These are phyloP conservation scores for Lepus americanus DNA, from an alignment of 2,113 vertebrate genomes.

Conservation along the genomic window DNA sequence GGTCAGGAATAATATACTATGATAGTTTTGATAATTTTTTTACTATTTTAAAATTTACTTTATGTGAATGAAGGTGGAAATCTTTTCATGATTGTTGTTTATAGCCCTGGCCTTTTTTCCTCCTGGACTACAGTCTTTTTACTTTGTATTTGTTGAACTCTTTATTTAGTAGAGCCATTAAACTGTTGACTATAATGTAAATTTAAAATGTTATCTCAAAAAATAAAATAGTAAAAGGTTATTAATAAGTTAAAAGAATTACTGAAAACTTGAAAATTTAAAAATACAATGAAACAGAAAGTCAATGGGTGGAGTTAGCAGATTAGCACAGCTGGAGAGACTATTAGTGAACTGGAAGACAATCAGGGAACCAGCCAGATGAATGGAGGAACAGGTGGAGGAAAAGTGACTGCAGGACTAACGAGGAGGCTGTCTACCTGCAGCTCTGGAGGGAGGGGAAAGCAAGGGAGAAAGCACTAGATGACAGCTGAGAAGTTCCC, in stretches of 20 bases:
- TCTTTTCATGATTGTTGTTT: too few relatives aligned
- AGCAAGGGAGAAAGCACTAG: neutral
- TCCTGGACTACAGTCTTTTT: too few relatives aligned
- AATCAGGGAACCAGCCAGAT: neutral
- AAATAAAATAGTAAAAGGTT: too few relatives aligned
- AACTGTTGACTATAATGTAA: too few relatives aligned
- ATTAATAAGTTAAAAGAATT: neutral
- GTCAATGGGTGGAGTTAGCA: neutral
- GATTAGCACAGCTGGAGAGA: neutral
- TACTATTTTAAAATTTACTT: too few relatives aligned
- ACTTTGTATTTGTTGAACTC: too few relatives aligned
- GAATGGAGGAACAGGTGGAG: neutral
- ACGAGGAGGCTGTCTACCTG: neutral
- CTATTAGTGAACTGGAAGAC: neutral
- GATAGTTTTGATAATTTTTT: too few relatives aligned
- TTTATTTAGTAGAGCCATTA: too few relatives aligned
- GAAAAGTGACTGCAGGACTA: neutral
- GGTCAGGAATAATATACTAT: too few relatives aligned
- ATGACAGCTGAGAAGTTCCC: neutral
- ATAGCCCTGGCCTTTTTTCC: too few relatives aligned
- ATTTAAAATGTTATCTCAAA: too few relatives aligned
- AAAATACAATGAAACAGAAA: conserved; percentile 18
- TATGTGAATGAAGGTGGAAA: too few relatives aligned
- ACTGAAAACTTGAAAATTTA: conserved; percentile 32
- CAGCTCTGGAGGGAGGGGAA: neutral